Base-by-base conservation (phyloP, 2,888 invertebrate genomes). In the Eristalinus aeneus region DNA sequence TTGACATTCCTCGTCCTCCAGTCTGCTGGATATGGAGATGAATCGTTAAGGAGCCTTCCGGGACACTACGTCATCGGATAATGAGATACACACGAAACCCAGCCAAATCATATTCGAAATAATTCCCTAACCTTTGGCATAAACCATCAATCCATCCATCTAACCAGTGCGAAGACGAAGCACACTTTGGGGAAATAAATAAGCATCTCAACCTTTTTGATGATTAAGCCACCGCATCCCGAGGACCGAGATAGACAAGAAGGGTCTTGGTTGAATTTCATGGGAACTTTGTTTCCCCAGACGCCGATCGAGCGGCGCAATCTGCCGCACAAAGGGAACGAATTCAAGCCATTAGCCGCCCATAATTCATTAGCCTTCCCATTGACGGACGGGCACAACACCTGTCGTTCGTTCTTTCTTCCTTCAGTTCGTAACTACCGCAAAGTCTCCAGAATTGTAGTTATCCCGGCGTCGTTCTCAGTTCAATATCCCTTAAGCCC, bases 281-380 rank as follows among this genome's bases (percentile, higher is more conserved):
- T 46, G 46, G 46, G 8, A 46, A 46, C n/a, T 16, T 46, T 8
- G 46, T 8, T 46, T 16, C 46, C 46, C 46, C 8, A 6, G 46
- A 16, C 16, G 16, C 16, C 46, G 39, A 46, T 46, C 39, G 39
- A 46, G n/a, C n/a, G n/a, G 46, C 46, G 46, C n/a, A 46, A 46
- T 46, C 46, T 16, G 16, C 16, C 31, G 54, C 53, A 22, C 61
- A 61, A 22, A 63, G 22, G 32, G 11, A 60, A 31, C 34, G 22
- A 34, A 54, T 39, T 54, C 54, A 16, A 73, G n/a, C 58, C 64
- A 58, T 75, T 58, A 58, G 39, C 69, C 46, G 46, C 58, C 54
- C 27, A 20, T n/a, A 73, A 75, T 75, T 76, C 69, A 76, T 76
- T 63, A 69, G 76, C n/a, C 46, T 16, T 16, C 9, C 46, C 46